Evolutionary conservation across 2,888 invertebrate genomes (phyloP).

Genomic region (Calameuta idolon): DNA sequence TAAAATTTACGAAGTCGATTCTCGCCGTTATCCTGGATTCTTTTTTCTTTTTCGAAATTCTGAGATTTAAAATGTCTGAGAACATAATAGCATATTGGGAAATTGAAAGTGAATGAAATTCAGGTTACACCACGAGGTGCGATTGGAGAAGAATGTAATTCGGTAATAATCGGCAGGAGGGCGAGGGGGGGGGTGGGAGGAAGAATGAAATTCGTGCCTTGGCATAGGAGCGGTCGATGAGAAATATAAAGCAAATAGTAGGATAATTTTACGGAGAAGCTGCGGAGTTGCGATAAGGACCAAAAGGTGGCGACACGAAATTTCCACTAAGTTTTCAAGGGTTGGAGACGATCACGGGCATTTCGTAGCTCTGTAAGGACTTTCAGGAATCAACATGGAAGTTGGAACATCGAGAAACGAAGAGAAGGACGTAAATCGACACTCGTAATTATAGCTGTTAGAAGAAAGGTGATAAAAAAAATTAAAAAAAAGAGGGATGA

Average conservation of each 20-base stretch:
- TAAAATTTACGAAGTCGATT: not conserved
- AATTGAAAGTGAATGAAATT: not conserved
- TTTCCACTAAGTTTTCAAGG: not conserved
- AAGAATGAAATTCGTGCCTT: not conserved
- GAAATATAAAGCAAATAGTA: conserved; percentile 23
- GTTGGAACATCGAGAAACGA: not conserved
- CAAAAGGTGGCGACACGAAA: not conserved
- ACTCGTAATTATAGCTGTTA: not conserved
- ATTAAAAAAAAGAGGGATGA: too few species aligned
- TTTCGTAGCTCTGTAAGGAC: not conserved
- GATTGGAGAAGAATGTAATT: not conserved
- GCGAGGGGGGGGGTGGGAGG: too few species aligned
- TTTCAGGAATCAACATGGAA: not conserved
- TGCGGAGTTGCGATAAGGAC: conserved; percentile 19
- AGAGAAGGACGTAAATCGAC: not conserved
- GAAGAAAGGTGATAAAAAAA: not conserved
- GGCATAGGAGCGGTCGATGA: conserved; percentile 21
- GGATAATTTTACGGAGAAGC: conserved; percentile 22
- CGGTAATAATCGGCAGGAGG: not conserved
- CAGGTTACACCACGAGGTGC: not conserved
- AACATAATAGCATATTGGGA: not conserved
- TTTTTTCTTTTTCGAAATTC: not conserved
- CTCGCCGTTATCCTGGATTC: not conserved
- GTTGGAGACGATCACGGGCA: not conserved
- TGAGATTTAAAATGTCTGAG: not conserved